Evolutionary conservation across 2,888 invertebrate species (phyloP).

Genomic region (Sialis lutaria): DNA sequence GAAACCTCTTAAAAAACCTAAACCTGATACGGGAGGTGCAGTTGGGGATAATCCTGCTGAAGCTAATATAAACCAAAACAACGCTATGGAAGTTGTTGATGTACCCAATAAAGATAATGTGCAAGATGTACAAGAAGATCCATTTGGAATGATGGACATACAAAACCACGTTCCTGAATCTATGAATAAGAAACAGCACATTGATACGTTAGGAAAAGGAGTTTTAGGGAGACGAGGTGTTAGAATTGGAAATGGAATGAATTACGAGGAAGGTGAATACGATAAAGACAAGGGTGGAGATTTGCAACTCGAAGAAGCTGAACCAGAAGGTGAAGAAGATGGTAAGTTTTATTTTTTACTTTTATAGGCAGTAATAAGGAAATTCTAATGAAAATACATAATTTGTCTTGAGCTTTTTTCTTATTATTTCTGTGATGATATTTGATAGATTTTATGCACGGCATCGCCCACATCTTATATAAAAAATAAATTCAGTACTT

Average conservation of each 20-base stretch:
- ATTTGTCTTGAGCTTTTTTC: neutral
- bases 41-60: slow-evolving; percentile 7
- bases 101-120: slow-evolving; percentile 13
- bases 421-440: too few species aligned
- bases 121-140: slow-evolving; percentile 9
- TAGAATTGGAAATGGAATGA: slow-evolving; percentile 4
- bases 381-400: neutral
- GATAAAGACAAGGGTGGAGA: slow-evolving; percentile 13
- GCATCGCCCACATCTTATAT: too few species aligned
- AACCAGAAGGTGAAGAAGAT: slow-evolving; percentile 26
- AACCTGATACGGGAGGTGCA: slow-evolving; percentile 5
- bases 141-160: slow-evolving; percentile 7
- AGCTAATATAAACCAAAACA: slow-evolving; percentile 16
- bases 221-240: slow-evolving; percentile 13
- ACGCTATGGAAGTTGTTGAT: slow-evolving; percentile 21
- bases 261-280: slow-evolving; percentile 16
- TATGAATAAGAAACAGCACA: slow-evolving; percentile 13
- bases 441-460: too few species aligned
- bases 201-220: slow-evolving; percentile 13
- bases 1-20: slow-evolving; percentile 4
- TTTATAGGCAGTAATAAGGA: neutral
- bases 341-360: slow-evolving; percentile 18
- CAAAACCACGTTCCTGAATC: slow-evolving; percentile 9
- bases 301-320: slow-evolving; percentile 14
- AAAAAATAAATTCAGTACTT: too few species aligned